A percentile compares a stretch with the other conserved stretches of the same genome.
phyloP scores from a whole-genome alignment of 2,113 vertebrate species.

The Formicarius rufipectus region DNA sequence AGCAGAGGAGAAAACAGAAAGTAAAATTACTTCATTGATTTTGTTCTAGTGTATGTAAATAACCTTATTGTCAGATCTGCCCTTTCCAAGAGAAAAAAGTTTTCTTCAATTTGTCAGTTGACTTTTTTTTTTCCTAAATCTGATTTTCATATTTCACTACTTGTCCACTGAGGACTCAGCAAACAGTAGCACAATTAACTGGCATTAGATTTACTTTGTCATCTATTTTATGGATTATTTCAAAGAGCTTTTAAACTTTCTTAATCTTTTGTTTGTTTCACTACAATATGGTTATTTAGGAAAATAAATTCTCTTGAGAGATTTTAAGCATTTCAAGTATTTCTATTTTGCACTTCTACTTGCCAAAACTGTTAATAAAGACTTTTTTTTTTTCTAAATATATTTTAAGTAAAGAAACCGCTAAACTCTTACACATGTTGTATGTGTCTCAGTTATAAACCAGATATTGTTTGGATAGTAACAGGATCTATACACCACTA shows the following conservation, averaged over 20 bases:
- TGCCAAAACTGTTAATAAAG: neutral
- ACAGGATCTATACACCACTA: conserved; percentile 25
- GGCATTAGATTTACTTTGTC: neutral
- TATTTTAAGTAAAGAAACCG: neutral
- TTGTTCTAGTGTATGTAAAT: conserved; percentile 65
- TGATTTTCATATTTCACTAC: neutral
- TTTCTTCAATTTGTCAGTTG: conserved; percentile 41
- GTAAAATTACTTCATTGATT: conserved; percentile 74
- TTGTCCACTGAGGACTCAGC: neutral
- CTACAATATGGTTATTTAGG: neutral
- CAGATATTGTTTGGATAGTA: neutral
- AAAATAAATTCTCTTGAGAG: neutral
- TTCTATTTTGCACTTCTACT: neutral
- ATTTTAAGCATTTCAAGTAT: neutral
- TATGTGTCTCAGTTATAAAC: conserved; percentile 25
- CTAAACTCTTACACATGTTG: neutral
- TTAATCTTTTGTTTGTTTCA: neutral
- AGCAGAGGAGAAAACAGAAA: conserved; percentile 58
- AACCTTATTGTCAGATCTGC: conserved; percentile 69
- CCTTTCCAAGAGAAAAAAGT: conserved; percentile 64
- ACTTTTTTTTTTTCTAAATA: neutral
- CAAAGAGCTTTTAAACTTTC: conserved; percentile 24
- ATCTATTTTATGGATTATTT: conserved; percentile 22
- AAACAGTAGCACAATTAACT: neutral
- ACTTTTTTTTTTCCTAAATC: neutral